Evolutionary conservation across 2,888 invertebrate genomes (phyloP), one percentile per base, ranked within the genome.

Genomic region (Subacronicta megacephala): DNA sequence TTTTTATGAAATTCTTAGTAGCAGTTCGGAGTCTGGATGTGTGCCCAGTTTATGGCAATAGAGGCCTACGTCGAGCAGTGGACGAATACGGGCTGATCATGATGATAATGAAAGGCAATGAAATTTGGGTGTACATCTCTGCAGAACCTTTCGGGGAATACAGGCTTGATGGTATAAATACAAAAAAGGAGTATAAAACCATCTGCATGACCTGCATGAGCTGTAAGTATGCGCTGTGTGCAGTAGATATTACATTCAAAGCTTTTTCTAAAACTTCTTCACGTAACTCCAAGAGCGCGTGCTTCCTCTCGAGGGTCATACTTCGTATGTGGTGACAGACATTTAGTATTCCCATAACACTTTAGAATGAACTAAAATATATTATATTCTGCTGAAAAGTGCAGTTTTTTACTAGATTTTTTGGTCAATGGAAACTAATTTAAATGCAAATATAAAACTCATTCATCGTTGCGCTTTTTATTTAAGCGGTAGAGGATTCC

Each of bases 371-470:
- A 38, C 42, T 38, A 31, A 53, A 62, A 53, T 44, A 15, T 43
- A 45, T 16, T 18, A 43, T 17, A 5, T 51, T 38, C 35, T 44
- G 44, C 46, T 36, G 20, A 38, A 57, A 51, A 66, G 38, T 51
- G 16, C 18, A n/a, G 12, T 10, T 47, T 47, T 38, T 18, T 18
- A 31, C 7, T 12, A 41, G 16, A 33, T 23, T 63, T 18, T 64
- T 58, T 36, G 20, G 42, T 65, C 15, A 36, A 33, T 31, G 42
- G 35, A 36, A 46, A 40, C 37, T 58, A 52, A 36, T 71, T 71
- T 71, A 35, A 52, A 66, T 71, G 66, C 18, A 42, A 66, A 66
- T 65, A 66, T 65, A 15, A 31, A 57, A 36, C 50, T 44, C 66
- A 26, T 40, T 43, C 43, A 13, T 51, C 16, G 33, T 13, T 35